Evolutionary conservation across 2,888 invertebrate genomes (phyloP).

Genomic region (Vandiemenella viatica): DNA sequence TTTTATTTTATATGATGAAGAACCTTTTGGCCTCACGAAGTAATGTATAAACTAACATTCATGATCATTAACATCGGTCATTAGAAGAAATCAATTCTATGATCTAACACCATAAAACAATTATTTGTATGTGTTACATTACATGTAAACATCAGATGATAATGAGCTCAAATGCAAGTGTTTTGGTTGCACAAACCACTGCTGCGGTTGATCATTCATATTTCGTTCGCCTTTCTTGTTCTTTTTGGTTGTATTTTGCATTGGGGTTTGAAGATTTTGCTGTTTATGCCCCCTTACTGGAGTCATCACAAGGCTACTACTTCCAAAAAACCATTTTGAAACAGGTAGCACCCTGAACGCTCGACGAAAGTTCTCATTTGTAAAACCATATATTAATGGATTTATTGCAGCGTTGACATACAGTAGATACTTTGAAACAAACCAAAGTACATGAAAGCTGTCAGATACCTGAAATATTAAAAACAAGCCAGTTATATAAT

Average conservation of each 20-base stretch:
- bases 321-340: conserved; percentile 13
- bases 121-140: background rate
- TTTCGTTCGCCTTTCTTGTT: background rate
- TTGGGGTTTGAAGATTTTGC: background rate
- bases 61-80: too few relatives aligned
- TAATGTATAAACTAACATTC: too few relatives aligned
- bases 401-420: conserved; percentile 58
- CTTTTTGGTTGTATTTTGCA: background rate
- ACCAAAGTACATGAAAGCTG: conserved; percentile 45
- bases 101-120: background rate
- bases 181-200: background rate
- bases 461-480: conserved; percentile 30
- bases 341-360: conserved; percentile 32
- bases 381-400: conserved; percentile 61
- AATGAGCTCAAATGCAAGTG: background rate
- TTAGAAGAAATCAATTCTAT: too few relatives aligned
- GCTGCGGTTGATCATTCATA: background rate
- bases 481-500: background rate
- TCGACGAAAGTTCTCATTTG: conserved; percentile 49
- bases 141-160: background rate
- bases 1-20: too few relatives aligned
- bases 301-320: background rate
- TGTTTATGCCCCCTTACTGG: background rate
- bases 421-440: conserved; percentile 50
- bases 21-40: too few relatives aligned